Base-by-base conservation (phyloP, 1,140 invertebrate genomes). In the Procambarus virginalis region DNA sequence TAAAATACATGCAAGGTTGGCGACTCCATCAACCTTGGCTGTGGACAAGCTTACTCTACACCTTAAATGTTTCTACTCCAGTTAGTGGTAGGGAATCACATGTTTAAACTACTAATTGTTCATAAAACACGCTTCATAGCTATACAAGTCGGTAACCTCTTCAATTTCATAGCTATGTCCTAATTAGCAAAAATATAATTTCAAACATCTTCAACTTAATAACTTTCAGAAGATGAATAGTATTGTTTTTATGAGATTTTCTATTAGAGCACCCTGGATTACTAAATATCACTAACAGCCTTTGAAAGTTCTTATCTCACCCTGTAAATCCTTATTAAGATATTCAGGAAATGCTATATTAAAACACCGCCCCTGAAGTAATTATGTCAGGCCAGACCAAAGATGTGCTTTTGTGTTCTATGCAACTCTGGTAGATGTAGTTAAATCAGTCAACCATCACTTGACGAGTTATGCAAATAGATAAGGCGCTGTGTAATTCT, bases 371-470 rank as follows among this genome's bases (percentile, higher is more conserved):
- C 55, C 70, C 58, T 64, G 78, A 88, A 70, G 86, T 88, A 55
- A 70, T 88, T 88, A 48, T 80, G 70, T 73, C 86, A 89, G 88
- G 88, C 88, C 81, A 89, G 76, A 89, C 88, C 88, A 89, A 89
- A 89, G 88, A 89, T 89, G 88, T 89, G 88, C 88, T 89, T 89
- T 89, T 89, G 82, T 84, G 88, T 89, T 89, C 88, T 89, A 89
- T 89, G 88, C 88, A 89, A 89, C 82, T 89, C 88, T 89, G 80
- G 88, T 89, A 89, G 88, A 84, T 84, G 80, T 89, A 89, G 88
- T 87, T 4, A 84, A 82, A 58, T 82, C 82, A 75, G 82, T 89
- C 88, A 84, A 77, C 88, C 88, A 89, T 89, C 88, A 89, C 88
- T 89, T 89, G 88, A 88, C 79, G 86, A 89, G 75, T 89, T 89